Evolutionary conservation across 2,113 vertebrate species (phyloP).

Genomic region (Apeltes quadracus): DNA sequence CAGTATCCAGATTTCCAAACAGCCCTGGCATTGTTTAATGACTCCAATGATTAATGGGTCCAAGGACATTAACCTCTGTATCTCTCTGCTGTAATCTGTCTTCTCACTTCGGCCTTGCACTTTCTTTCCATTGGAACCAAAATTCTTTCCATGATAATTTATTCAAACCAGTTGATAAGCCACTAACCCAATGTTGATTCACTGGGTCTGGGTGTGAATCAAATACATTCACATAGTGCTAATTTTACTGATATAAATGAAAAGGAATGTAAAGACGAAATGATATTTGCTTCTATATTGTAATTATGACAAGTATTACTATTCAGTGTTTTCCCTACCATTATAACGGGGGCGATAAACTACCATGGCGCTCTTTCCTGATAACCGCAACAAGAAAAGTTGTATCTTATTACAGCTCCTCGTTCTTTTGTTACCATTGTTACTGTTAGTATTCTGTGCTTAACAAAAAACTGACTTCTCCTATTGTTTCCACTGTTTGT

Average conservation of each 20-base stretch:
- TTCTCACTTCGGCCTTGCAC: not conserved
- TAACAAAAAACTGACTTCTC: too few relatives aligned
- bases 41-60: slow-evolving; percentile 20
- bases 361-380: too few relatives aligned
- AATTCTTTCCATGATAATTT: slow-evolving; percentile 17
- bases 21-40: not conserved
- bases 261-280: not conserved
- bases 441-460: too few relatives aligned
- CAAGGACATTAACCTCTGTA: slow-evolving; percentile 27
- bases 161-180: not conserved
- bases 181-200: not conserved
- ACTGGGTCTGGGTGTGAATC: not conserved
- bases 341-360: too few relatives aligned
- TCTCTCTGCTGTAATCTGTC: slow-evolving; percentile 20
- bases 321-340: too few relatives aligned
- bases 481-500: too few relatives aligned
- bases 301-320: too few relatives aligned
- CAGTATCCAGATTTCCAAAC: slow-evolving; percentile 22
- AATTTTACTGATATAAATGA: not conserved
- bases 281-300: too few relatives aligned
- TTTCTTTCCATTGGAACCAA: slow-evolving; percentile 6
- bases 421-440: too few relatives aligned
- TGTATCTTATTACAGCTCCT: too few relatives aligned
- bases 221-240: not conserved
- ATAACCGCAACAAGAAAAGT: too few relatives aligned